Evolutionary conservation across 2,113 vertebrate species (phyloP), one percentile per base, ranked within the genome.

Genomic region (Corynorhinus townsendii): DNA sequence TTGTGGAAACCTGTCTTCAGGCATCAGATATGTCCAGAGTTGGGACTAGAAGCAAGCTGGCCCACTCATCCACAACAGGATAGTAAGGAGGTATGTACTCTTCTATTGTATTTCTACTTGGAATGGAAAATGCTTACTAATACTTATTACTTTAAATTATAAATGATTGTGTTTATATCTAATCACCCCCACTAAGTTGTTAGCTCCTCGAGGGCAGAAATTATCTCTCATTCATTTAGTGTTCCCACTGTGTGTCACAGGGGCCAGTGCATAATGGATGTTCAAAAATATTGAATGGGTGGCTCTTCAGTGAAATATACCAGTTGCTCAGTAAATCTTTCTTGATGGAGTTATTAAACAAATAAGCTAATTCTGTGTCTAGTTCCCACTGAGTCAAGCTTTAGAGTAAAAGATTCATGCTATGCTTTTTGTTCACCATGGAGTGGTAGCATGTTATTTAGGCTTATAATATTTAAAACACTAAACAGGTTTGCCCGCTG

Each of bases 1-100:
- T 97, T 99, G 49, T 99, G 99, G 99, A 99, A 99, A 97, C 98
- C 99, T 49, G 98, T 99, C 96, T 99, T 99, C 97, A 98, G 98
- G 93, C 99, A 99, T 56, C 99, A 99, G 17, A 97, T 99, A 90
- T 98, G 97, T 97, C 98, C 98, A 89, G 98, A 98, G 89, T 86
- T 86, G 19, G 93, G 85, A 40, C 93, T 2, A 0, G 97, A 90
- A 97, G 85, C 96, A 87, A 93, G 80, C 64, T 93, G 96, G 93
- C 96, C 38, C 96, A 95, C 83, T 22, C 49, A 59, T 24, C 81
- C 33, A 19, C 81, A 76, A n/a, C 96, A 88, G 73, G 97, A 97
- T 68, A 93, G 77, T 89, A 97, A 93, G 76, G 96, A 98, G 98
- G 98, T 99, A 98, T 72, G 81, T 64, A n/a, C 20, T 82, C 43